Percentiles rank a stretch among this genome's conserved stretches.
These are phyloP conservation scores for Parthenolecanium corni DNA, from an alignment of 2,888 invertebrate species.

Conservation along the genomic window DNA sequence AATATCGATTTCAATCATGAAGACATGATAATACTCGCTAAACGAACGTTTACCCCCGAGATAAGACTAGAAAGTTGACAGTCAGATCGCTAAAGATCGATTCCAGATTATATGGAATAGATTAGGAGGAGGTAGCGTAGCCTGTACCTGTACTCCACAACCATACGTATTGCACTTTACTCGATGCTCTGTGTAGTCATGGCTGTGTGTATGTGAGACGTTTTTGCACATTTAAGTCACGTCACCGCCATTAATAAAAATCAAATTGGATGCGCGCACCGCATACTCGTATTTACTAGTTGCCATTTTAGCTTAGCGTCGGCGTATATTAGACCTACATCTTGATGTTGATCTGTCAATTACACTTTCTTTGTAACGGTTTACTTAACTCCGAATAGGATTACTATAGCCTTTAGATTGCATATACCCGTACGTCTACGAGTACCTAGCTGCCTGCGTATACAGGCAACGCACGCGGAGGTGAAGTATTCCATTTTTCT, in stretches of 20 bases:
- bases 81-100: constrained; percentile 24
- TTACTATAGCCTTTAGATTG: constrained; percentile 4
- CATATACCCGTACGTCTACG: constrained; percentile 6
- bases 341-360: constrained; percentile 29
- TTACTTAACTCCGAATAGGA: constrained; percentile 15
- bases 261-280: constrained; percentile 28
- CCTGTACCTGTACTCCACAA: no score
- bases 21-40: constrained; percentile 28
- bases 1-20: constrained; percentile 27
- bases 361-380: constrained; percentile 28
- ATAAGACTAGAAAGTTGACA: constrained; percentile 27
- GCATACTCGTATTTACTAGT: constrained; percentile 27
- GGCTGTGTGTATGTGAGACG: constrained; percentile 11
- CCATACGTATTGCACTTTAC: no score
- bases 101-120: constrained; percentile 20
- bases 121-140: constrained; percentile 4
- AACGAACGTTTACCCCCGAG: constrained; percentile 14
- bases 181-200: no score
- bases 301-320: constrained; percentile 25
- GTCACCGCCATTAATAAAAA: constrained; percentile 28
- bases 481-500: no score
- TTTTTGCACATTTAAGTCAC: constrained; percentile 26
- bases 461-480: not conserved
- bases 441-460: not conserved
- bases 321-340: constrained; percentile 27